phyloP scores from a whole-genome alignment of 1,140 invertebrate genomes.

The Aricia agestis region DNA sequence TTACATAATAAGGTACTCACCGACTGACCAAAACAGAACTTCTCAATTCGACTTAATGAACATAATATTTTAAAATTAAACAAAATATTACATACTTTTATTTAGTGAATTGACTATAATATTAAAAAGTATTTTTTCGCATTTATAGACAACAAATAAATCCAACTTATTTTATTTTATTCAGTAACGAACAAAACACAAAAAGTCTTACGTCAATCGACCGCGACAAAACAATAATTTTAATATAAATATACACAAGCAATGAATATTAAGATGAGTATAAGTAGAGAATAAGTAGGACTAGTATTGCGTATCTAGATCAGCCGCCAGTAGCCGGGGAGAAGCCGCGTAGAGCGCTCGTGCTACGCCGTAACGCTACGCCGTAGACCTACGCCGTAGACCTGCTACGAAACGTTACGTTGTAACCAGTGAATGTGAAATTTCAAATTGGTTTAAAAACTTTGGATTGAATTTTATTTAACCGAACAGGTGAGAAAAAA shows the following conservation, averaged over 20 bases:
- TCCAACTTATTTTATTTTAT: too few relatives aligned
- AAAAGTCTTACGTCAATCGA: too few relatives aligned
- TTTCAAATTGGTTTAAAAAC: not conserved
- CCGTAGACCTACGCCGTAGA: constrained; percentile 3
- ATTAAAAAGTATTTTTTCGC: too few relatives aligned
- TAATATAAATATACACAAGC: constrained; percentile 33
- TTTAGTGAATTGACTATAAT: too few relatives aligned
- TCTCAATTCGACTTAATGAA: too few relatives aligned
- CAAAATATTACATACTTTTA: too few relatives aligned
- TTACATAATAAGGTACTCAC: too few relatives aligned
- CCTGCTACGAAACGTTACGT: not conserved
- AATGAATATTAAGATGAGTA: constrained; percentile 32
- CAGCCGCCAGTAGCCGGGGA: not conserved
- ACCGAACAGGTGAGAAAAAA: not conserved
- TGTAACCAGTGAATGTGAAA: not conserved
- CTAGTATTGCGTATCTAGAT: not conserved
- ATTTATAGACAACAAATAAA: too few relatives aligned
- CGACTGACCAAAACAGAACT: too few relatives aligned
- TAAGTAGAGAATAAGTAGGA: constrained; percentile 7
- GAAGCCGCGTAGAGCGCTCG: constrained; percentile 4
- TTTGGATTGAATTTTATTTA: constrained; percentile 15
- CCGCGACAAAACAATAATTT: not conserved
- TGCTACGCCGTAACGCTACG: not conserved
- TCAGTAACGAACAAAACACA: too few relatives aligned
- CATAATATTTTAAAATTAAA: too few relatives aligned